Evolutionary conservation across 2,888 invertebrate species (phyloP), one percentile per base, ranked within the genome.

Genomic region (Cabera pusaria): DNA sequence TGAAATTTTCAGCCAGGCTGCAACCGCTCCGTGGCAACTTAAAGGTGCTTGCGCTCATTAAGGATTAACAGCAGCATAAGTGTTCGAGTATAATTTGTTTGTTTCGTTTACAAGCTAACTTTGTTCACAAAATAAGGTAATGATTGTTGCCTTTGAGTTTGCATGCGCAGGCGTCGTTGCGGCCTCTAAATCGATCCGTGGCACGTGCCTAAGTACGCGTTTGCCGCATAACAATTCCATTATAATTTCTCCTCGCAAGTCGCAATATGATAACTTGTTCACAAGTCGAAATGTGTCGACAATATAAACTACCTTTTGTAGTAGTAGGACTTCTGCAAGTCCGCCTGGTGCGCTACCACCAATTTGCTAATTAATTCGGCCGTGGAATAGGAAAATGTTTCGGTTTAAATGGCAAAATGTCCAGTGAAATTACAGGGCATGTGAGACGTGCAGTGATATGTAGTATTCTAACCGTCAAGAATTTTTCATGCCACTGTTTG

Each of bases 161-260:
- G 49, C 43, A 52, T 48, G 49, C 55, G 60, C 59, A 57, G 55
- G 60, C 63, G 61, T 59, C 52, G 53, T 48, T 49, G 56, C 56
- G 67, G 63, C 65, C 65, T 65, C 63, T 60, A 59, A 54, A 65
- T 44, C 61, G 56, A 56, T 51, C 59, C 57, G 57, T 64, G 74
- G 72, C 81, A 76, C 78, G 81, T 81, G 80, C 81, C 72, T 64
- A 44, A 48, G 50, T 60, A 49, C 63, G 67, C 66, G 64, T 64
- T 69, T 54, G 61, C 56, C 66, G 77, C 77, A 77, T 78, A 74
- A 73, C 73, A 79, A 77, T 77, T 55, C 53, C 50, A 52, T 62
- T 59, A 55, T 53, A 52, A 56, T 53, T 56, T 52, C 36, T 50
- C 52, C 37, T 56, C 40, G 58, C n/a, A n/a, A n/a, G n/a, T n/a